A percentile compares a stretch with the other conserved stretches of the same genome.
Evolutionary conservation across 1,140 invertebrate genomes (phyloP).

Genomic region (roundworm (Caenorhabditis elegans)): DNA sequence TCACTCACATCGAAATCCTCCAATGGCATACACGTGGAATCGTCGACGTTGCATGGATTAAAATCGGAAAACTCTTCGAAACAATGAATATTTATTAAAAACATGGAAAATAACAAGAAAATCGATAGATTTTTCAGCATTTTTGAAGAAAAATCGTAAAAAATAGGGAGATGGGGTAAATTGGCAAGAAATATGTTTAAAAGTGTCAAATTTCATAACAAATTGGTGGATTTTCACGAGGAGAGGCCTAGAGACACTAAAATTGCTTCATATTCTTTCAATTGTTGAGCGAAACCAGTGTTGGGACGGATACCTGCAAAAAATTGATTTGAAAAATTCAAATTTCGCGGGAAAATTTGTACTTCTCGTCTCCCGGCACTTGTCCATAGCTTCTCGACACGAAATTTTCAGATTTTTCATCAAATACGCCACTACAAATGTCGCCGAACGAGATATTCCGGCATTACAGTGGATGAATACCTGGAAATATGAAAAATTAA

Average conservation of each 20-base stretch:
- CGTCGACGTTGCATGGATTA: conserved; percentile 8
- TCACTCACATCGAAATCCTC: conserved; percentile 28
- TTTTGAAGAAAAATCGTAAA: background rate
- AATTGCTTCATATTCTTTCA: conserved; percentile 67
- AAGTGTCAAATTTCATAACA: background rate
- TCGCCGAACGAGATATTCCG: conserved; percentile 82
- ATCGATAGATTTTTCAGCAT: background rate
- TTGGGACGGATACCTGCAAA: background rate
- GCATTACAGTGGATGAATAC: conserved; percentile 87
- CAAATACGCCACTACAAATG: conserved; percentile 80
- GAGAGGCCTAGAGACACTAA: background rate
- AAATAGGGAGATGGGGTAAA: no score
- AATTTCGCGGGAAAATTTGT: background rate
- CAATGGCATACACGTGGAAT: conserved; percentile 21
- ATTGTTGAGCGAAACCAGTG: conserved; percentile 72
- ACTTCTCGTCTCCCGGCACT: background rate
- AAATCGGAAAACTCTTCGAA: conserved; percentile 22
- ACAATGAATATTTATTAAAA: background rate
- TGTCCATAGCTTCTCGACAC: conserved; percentile 73
- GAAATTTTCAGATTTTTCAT: conserved; percentile 74
- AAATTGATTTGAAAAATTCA: background rate
- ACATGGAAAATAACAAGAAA: background rate
- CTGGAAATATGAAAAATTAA: no score
- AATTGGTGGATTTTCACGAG: background rate
- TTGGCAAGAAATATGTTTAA: no score